Evolutionary conservation across 2,113 vertebrate genomes (phyloP), one percentile per base, ranked within the genome.

Genomic region (Acanthochromis polyacanthus): DNA sequence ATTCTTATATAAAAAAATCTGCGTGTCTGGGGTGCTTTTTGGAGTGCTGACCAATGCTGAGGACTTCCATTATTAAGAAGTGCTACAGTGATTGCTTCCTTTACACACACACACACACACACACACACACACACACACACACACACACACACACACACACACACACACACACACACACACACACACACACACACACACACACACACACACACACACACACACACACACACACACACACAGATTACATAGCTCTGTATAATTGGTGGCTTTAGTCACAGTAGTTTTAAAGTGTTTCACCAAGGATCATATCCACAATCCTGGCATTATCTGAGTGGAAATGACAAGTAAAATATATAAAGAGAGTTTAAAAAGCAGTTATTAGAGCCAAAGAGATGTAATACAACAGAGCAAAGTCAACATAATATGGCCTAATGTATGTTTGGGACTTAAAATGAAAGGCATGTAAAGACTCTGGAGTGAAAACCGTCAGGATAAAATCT

Each of bases 401-500:
- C 36, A 61, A 25, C 16, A 23, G 23, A 11, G 48, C 10, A 50
- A 58, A 12, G 20, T 48, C 25, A 20, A 46, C 40, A 57, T n/a
- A 11, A 28, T 20, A 30, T 38, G 48, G 55, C 20, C 20, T 16
- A 66, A 66, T 40, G 11, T 22, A 48, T 23, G 19, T 10, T 10
- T 14, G 8, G n/a, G 16, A 53, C 10, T 69, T 28, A 10, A 56
- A 20, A 30, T 30, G 4, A 43, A 10, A n/a, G 14, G 22, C 6
- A 15, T 17, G 59, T 36, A 68, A 38, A 43, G 51, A 52, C 8
- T 7, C 36, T 12, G 56, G 19, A 40, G 0, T 22, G 10, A 78
- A 70, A 64, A 64, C 23, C 28, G 46, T 12, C 23, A 17, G 36
- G 23, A 67, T 12, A 30, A 56, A 75, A 51, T 71, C 43, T 23